These are phyloP conservation scores for Erebia aethiops DNA, from an alignment of 2,888 invertebrate species.

Conservation along the genomic window DNA sequence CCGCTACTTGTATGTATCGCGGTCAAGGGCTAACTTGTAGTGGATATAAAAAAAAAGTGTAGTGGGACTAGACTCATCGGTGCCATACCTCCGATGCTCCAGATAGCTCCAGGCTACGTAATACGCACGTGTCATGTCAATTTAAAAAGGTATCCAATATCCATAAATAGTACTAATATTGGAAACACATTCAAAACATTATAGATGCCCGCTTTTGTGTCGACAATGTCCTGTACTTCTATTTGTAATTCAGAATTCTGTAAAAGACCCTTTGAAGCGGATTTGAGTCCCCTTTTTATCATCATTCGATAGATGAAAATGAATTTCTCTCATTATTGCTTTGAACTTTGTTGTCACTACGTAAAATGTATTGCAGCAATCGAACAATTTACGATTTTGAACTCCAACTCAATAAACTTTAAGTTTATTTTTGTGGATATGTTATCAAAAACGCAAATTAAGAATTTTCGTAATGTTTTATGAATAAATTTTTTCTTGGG, in stretches of 20 bases:
- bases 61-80: no score
- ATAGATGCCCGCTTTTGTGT: no score
- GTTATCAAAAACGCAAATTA: constrained; percentile 16
- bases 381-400: constrained; percentile 25
- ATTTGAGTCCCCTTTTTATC: constrained; percentile 23
- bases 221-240: no score
- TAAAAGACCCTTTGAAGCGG: constrained; percentile 32
- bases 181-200: no score
- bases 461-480: constrained; percentile 28
- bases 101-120: no score
- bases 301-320: constrained; percentile 46
- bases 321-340: constrained; percentile 45
- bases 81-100: no score
- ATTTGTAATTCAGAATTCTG: not conserved
- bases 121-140: no score
- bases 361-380: constrained; percentile 39
- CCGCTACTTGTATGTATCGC: no score
- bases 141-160: no score
- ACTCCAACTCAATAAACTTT: constrained; percentile 1
- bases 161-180: no score
- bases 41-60: no score
- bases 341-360: constrained; percentile 44
- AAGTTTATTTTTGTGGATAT: constrained; percentile 1
- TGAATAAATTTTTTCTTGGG: constrained; percentile 20
- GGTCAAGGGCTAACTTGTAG: no score